Base-by-base conservation (phyloP, 2,888 invertebrate species). In the Spilarctia lutea region DNA sequence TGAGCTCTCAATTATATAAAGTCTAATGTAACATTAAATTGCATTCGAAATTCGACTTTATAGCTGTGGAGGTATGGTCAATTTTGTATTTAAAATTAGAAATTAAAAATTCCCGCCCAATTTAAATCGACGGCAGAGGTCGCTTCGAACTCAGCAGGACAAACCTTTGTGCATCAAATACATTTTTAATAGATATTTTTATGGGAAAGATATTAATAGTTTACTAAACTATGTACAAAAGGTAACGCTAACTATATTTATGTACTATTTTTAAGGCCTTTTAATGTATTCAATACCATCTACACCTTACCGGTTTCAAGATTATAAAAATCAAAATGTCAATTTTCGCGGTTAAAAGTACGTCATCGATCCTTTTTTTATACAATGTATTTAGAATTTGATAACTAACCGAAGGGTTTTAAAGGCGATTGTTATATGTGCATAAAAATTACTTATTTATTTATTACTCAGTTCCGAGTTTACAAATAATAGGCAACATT, bases 121-220 rank as follows among this genome's bases (percentile, higher is more conserved):
- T 82, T 68, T 72, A 73, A 65, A 27, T 45, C 72, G 27, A 13
- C 80, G n/a, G 77, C 75, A 76, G 81, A 85, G 83, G 81, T 84
- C 80, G 74, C 65, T 69, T 45, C 10, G 45, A 56, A 42, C 79
- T n/a, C 81, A 80, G 85, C 83, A 75, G 83, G 83, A 76, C 71
- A 45, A 75, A 63, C 30, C 65, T 73, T 75, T 80, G 75, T 74
- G 76, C 70, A 60, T 70, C 11, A 42, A 56, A 71, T 24, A 27
- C 27, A 52, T 52, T 52, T 39, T 71, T 48, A 48, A 65, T 65
- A 42, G 13, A n/a, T 30, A 24, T n/a, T 48, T 56, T 66, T 67
- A 27, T 60, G 56, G 56, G 56, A 60, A 30, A 10, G 30, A 3
- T 45, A 45, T 30, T 18, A 48, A 30, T 68, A 33, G 13, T 33